These are phyloP conservation scores for Microplitis mediator DNA, from an alignment of 1,140 invertebrate genomes.

Conservation along the genomic window DNA sequence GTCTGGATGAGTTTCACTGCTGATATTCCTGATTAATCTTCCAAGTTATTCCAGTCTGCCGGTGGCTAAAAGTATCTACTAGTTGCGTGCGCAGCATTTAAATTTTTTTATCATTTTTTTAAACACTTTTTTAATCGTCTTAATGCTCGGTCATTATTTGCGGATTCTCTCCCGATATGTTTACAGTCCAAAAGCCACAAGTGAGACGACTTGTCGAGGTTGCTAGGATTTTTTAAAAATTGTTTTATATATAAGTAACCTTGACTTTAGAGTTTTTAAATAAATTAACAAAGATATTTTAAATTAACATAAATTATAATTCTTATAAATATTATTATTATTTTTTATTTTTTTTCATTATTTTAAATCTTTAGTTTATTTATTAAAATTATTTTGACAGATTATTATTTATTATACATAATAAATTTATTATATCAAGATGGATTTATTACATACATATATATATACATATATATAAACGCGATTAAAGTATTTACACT, in stretches of 20 bases:
- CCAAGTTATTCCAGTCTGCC: not conserved
- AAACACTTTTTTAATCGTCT: not conserved
- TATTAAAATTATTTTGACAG: too few relatives aligned
- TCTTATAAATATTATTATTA: too few relatives aligned
- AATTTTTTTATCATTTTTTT: too few relatives aligned
- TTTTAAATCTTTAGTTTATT: too few relatives aligned
- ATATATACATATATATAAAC: too few relatives aligned
- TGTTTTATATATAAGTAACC: not conserved
- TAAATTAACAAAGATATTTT: too few relatives aligned
- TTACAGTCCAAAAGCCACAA: not conserved
- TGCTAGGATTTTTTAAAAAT: not conserved
- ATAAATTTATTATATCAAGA: not conserved
- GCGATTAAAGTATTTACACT: too few relatives aligned
- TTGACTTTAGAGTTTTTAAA: not conserved
- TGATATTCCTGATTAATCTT: not conserved
- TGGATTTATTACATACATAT: too few relatives aligned
- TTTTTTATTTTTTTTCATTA: too few relatives aligned
- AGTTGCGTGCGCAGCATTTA: not conserved
- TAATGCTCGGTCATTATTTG: slow-evolving; percentile 5
- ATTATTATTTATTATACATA: too few relatives aligned
- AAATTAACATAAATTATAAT: too few relatives aligned
- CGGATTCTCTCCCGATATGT: not conserved
- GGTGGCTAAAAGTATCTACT: not conserved
- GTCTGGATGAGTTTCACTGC: not conserved
- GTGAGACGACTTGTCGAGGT: not conserved